These are phyloP conservation scores for Hydrolagus affinis DNA, from an alignment of 2,113 vertebrate genomes.

Conservation along the genomic window DNA sequence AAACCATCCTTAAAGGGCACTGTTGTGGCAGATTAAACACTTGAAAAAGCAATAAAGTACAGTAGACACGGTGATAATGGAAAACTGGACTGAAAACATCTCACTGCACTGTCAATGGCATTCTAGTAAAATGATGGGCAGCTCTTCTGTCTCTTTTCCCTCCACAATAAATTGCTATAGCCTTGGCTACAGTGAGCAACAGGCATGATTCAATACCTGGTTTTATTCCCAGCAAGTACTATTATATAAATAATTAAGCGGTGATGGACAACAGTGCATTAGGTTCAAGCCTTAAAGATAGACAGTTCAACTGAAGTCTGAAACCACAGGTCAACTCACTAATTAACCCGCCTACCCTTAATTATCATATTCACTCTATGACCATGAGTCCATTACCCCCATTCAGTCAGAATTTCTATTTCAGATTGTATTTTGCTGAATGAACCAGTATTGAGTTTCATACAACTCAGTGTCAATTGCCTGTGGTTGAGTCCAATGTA, in stretches of 20 bases:
- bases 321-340: neutral
- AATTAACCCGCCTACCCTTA: neutral
- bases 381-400: neutral
- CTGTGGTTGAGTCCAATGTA: neutral
- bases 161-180: neutral
- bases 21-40: neutral
- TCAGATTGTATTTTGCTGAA: neutral
- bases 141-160: too few relatives aligned
- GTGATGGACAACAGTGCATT: neutral
- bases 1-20: neutral
- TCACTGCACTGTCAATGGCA: neutral
- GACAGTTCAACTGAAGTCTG: neutral
- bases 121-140: neutral
- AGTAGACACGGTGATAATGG: too few relatives aligned
- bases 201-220: too few relatives aligned
- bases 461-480: neutral
- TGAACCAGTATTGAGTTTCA: neutral
- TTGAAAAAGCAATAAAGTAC: neutral
- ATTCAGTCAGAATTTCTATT: neutral
- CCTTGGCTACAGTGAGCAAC: neutral
- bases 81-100: too few relatives aligned
- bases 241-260: neutral
- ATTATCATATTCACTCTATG: neutral
- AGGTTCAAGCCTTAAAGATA: neutral
- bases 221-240: neutral